Evolutionary conservation across 2,888 invertebrate genomes (phyloP), one percentile per base, ranked within the genome.

Genomic region (Ceraclea dissimilis): DNA sequence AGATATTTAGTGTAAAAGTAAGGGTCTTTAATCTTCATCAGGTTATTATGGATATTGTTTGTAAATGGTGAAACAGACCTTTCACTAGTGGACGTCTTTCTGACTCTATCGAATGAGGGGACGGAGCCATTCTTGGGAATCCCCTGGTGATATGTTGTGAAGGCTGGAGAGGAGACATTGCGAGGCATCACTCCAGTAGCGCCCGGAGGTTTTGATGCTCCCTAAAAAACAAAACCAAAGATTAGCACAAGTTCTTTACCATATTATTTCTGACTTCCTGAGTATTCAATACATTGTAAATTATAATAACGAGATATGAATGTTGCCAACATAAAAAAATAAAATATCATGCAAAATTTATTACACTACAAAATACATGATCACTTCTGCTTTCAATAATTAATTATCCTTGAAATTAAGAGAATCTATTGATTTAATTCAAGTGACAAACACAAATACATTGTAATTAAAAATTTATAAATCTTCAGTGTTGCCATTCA

Each of bases 111-210:
- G 73, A 93, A 92, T 69, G 90, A 88, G 22, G 93, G 93, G 62
- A 93, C 93, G 2, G 92, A 92, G 46, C 91, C 91, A 68, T 93
- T 93, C 73, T 92, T 92, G 56, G 92, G 91, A 66, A 78, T 65
- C 8, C 86, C 87, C 63, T 83, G 84, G 48, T 82, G 82, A 58
- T 84, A 83, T 8, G 86, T 81, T 19, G 86, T 85, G 70, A 91
- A 90, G 13, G 91, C 90, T 0, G 92, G 91, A 62, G 92, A 92
- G 11, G 90, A 91, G 61, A 90, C 90, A 73, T 92, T 92, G 61
- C 92, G 82, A 0, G 88, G 86, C 69, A 92, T 81, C 65, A 80
- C 74, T 1, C 72, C 71, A 53, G 49, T 18, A 21, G 51, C 33
- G 11, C 22, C 51, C 34, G 49, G 76, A 75, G 51, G 39, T 5